Evolutionary conservation across 2,888 invertebrate species (phyloP).

Genomic region (Himalopsyche japonica): DNA sequence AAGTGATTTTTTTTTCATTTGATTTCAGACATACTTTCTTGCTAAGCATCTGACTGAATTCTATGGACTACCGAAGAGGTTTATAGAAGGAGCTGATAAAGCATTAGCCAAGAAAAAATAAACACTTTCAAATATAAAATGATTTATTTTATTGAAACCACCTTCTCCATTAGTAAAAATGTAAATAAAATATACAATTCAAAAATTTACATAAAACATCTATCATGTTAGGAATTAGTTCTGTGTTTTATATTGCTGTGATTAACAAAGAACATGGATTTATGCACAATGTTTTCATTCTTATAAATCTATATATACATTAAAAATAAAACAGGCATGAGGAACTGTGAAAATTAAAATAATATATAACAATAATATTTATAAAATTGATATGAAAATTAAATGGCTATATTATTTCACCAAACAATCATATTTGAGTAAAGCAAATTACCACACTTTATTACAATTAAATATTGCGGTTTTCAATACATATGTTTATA

Average conservation of each 20-base stretch:
- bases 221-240: not conserved
- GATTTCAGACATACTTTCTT: slow-evolving; percentile 55
- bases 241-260: not conserved
- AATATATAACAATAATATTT: too few species aligned
- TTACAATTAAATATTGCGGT: too few species aligned
- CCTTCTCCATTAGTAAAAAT: slow-evolving; percentile 17
- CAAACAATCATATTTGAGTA: too few species aligned
- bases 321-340: not conserved
- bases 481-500: too few species aligned
- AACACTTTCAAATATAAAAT: slow-evolving; percentile 34
- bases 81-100: slow-evolving; percentile 74
- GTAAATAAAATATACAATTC: slow-evolving; percentile 3
- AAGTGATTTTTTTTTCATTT: slow-evolving; percentile 23
- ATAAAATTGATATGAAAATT: too few species aligned
- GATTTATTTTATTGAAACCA: slow-evolving; percentile 28
- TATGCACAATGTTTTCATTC: not conserved
- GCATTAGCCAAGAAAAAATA: slow-evolving; percentile 68
- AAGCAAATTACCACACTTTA: too few species aligned
- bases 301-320: not conserved
- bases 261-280: not conserved
- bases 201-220: not conserved
- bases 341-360: not conserved
- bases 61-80: slow-evolving; percentile 76
- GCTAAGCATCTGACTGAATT: slow-evolving; percentile 67
- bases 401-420: too few species aligned